Percentiles rank a stretch among this genome's conserved stretches.
Conservation (phyloP, 2,113 vertebrate genomes). For the Chamaea fasciata region DNA sequence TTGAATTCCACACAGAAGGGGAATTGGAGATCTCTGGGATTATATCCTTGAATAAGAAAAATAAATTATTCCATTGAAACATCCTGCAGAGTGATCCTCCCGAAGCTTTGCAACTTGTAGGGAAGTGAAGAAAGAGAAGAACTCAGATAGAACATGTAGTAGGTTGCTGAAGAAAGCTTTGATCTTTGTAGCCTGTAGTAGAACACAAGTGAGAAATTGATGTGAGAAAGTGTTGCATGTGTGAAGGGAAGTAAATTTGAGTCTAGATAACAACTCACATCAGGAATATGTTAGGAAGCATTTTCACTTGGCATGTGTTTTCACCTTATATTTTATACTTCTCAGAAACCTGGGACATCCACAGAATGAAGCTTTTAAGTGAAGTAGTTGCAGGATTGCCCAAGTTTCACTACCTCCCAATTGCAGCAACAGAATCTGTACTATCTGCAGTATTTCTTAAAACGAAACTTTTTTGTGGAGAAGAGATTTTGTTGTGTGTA, state of each 20-base stretch:
- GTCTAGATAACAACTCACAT: conserved; percentile 48
- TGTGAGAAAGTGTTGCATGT: conserved; percentile 43
- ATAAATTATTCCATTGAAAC: background rate
- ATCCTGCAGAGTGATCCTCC: background rate
- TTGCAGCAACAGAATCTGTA: background rate
- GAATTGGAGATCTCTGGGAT: background rate
- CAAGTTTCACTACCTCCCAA: conserved; percentile 46
- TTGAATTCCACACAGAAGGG: background rate
- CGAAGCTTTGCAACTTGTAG: background rate
- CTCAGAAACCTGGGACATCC: background rate
- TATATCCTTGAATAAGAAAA: background rate
- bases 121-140: background rate
- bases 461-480: conserved; percentile 30
- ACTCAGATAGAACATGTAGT: background rate
- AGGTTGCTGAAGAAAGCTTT: conserved; percentile 18
- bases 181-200: conserved; percentile 44
- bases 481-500: background rate
- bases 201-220: conserved; percentile 34
- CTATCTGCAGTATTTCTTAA: background rate
- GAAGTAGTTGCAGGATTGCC: background rate
- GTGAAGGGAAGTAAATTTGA: conserved; percentile 41
- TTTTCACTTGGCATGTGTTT: conserved; percentile 32
- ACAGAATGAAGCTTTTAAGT: background rate
- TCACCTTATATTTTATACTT: conserved; percentile 45
- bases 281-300: conserved; percentile 26